phyloP scores from a whole-genome alignment of 2,113 vertebrate species.

The Psittacula cyanocephala region DNA sequence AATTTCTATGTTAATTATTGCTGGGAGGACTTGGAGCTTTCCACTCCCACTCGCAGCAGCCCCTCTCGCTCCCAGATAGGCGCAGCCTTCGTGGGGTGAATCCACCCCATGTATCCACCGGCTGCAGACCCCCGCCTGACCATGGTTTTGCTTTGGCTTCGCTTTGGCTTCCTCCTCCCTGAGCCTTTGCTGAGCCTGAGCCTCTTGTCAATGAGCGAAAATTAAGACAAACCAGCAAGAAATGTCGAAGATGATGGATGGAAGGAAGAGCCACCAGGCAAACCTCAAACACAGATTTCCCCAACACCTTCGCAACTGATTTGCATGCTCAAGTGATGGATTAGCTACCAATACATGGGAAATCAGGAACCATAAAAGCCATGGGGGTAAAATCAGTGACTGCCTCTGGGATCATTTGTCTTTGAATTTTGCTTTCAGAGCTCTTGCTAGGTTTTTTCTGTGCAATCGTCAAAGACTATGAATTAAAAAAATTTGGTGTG shows the following conservation, averaged over 20 bases:
- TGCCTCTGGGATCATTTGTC: fast-evolving
- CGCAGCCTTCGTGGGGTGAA: too few species aligned
- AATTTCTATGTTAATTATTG: constrained; percentile 14
- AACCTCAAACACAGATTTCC: fast-evolving
- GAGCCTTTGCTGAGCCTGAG: not conserved
- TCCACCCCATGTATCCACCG: too few species aligned
- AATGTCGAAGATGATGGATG: fast-evolving
- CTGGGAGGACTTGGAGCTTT: not conserved
- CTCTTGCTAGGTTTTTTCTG: not conserved
- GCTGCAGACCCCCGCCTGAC: not conserved
- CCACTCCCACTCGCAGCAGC: not conserved
- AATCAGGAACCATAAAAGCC: not conserved
- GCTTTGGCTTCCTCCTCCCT: fast-evolving
- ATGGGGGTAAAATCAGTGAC: not conserved
- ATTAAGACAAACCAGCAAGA: fast-evolving
- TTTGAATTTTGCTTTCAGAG: not conserved
- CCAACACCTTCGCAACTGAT: not conserved
- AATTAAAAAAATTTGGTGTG: not conserved
- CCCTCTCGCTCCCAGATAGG: too few species aligned
- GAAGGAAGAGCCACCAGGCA: not conserved
- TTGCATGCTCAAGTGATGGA: fast-evolving
- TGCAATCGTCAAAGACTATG: not conserved
- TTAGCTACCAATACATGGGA: not conserved
- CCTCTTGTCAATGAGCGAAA: not conserved
- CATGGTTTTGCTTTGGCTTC: fast-evolving